Conservation (phyloP, 2,888 invertebrate species). For the Tenthredo notha region DNA sequence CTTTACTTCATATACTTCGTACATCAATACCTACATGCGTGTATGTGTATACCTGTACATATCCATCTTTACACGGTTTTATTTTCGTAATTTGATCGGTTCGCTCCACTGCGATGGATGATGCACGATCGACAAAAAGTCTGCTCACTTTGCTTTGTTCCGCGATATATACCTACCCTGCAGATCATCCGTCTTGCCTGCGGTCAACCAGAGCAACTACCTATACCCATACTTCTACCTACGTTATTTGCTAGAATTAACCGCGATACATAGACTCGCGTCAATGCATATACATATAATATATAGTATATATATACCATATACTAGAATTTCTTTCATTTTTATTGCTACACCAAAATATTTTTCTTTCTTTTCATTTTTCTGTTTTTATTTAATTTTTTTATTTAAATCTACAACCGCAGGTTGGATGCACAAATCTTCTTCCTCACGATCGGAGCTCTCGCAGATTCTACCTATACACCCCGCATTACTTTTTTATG, state of each 20-base stretch:
- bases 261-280: not conserved
- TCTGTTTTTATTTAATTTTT: too few species aligned
- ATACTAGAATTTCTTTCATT: too few species aligned
- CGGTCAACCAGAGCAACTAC: not conserved
- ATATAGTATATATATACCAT: too few species aligned
- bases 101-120: not conserved
- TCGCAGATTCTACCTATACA: too few species aligned
- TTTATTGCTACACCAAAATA: too few species aligned
- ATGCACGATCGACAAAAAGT: slow-evolving; percentile 3
- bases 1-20: too few species aligned
- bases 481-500: too few species aligned
- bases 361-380: too few species aligned
- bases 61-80: not conserved
- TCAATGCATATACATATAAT: too few species aligned
- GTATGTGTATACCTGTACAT: not conserved
- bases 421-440: too few species aligned
- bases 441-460: too few species aligned
- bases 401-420: too few species aligned
- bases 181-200: not conserved
- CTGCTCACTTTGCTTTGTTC: not conserved
- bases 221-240: not conserved
- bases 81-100: not conserved
- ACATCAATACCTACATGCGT: not conserved
- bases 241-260: not conserved
- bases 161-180: not conserved